A percentile compares a stretch with the other conserved stretches of the same genome.
Conservation (phyloP, 2,797 vertebrate genomes). For the Perodicticus potto region DNA sequence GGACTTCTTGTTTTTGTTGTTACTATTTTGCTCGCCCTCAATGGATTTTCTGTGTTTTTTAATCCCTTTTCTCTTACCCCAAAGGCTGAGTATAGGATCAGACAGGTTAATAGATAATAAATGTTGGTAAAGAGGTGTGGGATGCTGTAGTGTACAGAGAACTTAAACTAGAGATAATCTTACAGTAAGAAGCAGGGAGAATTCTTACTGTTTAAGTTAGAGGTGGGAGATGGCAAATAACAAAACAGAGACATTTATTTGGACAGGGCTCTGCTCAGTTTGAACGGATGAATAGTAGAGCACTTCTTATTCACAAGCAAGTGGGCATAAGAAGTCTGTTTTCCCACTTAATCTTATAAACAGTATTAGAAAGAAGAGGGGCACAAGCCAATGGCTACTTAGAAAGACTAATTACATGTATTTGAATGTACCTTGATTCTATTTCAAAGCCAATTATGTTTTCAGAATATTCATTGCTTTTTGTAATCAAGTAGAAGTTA, state of each 20-base stretch:
- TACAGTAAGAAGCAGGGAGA: neutral
- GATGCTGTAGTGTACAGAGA: neutral
- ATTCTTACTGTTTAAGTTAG: neutral
- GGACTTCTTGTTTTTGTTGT: neutral
- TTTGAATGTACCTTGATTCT: conserved; percentile 6
- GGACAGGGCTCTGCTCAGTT: neutral
- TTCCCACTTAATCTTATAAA: neutral
- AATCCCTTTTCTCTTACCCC: neutral
- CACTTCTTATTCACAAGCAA: neutral
- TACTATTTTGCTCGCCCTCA: neutral
- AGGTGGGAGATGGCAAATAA: neutral
- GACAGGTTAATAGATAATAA: neutral
- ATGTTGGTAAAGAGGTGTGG: neutral
- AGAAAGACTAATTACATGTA: neutral
- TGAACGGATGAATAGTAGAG: neutral
- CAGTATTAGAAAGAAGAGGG: neutral
- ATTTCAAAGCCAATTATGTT: conserved; percentile 6
- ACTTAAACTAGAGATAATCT: neutral
- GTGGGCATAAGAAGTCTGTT: neutral
- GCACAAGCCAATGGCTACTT: neutral
- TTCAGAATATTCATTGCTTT: conserved; percentile 21
- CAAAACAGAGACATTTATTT: neutral
- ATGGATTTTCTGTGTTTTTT: neutral
- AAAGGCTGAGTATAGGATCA: neutral
- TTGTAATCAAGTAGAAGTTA: neutral